phyloP scores from a whole-genome alignment of 2,888 invertebrate species.

The Bursaphelenchus okinawaensis region DNA sequence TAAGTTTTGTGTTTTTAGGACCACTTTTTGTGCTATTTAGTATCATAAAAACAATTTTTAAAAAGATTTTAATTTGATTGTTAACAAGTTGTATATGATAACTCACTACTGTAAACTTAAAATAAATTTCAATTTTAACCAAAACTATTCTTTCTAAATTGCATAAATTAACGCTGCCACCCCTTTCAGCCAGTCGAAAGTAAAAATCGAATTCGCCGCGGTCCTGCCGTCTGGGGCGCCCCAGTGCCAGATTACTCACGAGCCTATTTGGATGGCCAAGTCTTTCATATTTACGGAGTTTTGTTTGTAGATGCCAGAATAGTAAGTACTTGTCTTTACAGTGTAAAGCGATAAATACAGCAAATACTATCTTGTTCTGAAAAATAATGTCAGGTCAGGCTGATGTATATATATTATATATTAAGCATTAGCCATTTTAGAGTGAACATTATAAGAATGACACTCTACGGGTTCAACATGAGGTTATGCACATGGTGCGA shows the following conservation, averaged over 20 bases:
- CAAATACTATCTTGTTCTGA: neutral
- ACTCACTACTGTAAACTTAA: no score
- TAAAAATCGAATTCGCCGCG: neutral
- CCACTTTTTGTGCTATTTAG: no score
- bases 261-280: conserved; percentile 12
- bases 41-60: neutral
- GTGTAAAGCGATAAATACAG: no score
- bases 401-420: no score
- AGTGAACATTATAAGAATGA: conserved; percentile 48
- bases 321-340: conserved; percentile 23
- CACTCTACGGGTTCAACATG: conserved; percentile 34
- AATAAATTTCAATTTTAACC: no score
- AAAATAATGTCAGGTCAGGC: neutral
- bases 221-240: conserved; percentile 53
- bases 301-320: conserved; percentile 41
- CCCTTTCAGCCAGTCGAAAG: neutral
- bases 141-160: no score
- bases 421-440: conserved; percentile 28
- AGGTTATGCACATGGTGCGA: conserved; percentile 44
- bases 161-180: no score
- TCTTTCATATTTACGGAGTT: conserved; percentile 30
- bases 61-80: no score
- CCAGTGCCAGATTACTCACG: conserved; percentile 47
- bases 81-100: no score
- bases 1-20: no score